A percentile compares a stretch with the other conserved stretches of the same genome.
Evolutionary conservation across 2,888 invertebrate genomes (phyloP).

Genomic region (Oxyscelio sp.): DNA sequence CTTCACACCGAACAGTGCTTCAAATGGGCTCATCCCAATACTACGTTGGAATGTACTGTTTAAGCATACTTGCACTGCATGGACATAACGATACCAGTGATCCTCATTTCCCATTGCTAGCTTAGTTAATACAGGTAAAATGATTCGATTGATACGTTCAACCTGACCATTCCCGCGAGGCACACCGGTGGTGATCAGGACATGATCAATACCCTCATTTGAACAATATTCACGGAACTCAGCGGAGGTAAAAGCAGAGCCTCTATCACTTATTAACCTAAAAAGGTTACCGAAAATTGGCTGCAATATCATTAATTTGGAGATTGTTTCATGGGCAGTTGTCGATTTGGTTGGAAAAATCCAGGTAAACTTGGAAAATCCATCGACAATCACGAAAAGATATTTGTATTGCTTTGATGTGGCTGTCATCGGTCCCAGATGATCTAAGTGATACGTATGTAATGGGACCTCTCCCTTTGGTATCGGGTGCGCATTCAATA

Average conservation of each 20-base stretch:
- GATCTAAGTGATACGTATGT: conserved; percentile 30
- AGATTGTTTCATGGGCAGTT: too few species aligned
- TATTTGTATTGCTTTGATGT: conserved; percentile 22
- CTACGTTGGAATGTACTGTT: conserved; percentile 21
- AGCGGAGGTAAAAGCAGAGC: conserved; percentile 3
- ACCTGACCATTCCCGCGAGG: conserved; percentile 42
- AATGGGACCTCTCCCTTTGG: conserved; percentile 39
- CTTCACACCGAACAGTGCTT: conserved; percentile 40
- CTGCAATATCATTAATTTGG: conserved; percentile 4
- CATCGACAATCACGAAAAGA: conserved; percentile 19
- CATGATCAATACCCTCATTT: conserved; percentile 19
- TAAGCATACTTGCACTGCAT: conserved; percentile 8
- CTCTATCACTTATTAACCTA: conserved; percentile 7
- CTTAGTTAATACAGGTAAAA: conserved; percentile 31
- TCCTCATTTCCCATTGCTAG: conserved; percentile 3
- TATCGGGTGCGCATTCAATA: conserved; percentile 43
- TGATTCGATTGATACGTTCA: conserved; percentile 26
- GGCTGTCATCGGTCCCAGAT: conserved; percentile 25
- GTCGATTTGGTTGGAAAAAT: too few species aligned
- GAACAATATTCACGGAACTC: conserved; percentile 20
- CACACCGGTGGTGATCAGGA: conserved; percentile 18
- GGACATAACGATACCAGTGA: conserved; percentile 19
- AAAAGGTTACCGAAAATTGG: conserved; percentile 15
- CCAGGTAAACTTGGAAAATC: conserved; percentile 33
- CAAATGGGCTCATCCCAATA: conserved; percentile 18